Base-by-base conservation (phyloP, 2,797 vertebrate genomes). In the Limosa lapponica region DNA sequence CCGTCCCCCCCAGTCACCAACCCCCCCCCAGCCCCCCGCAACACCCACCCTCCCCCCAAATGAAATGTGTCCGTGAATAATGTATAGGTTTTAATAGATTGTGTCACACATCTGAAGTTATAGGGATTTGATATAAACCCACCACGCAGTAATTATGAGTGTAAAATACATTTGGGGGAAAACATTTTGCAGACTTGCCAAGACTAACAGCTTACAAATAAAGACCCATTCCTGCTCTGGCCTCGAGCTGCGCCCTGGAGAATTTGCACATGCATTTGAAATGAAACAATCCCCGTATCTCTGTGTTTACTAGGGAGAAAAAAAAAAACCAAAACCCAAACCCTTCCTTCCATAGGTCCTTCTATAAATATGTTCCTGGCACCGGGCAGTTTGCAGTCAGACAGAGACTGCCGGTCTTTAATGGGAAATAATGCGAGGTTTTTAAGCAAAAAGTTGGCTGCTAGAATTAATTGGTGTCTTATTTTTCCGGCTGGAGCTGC, bases 181-280 rank as follows among this genome's bases (percentile, higher is more conserved):
- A 90, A 92, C 92, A 94, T 84, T 85, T 81, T 61, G 58, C 48
- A 67, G 86, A 59, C 65, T 89, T 85, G 88, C 87, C 69, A 94
- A 98, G 83, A 92, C 79, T 90, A 95, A 69, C 92, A 96, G 89
- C 91, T 95, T 94, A 95, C 69, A 96, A 96, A 94, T 90, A 94
- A 94, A 94, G 78, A 62, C 58, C 84, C 37, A 1, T 93, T 95
- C 74, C 95, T 90, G 74, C 51, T 64, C 87, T 67, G 85, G 82
- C 90, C 93, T 89, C 77, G 93, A 90, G 90, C 87, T 94, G 96
- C 44, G 82, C 95, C 95, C 96, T 94, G 89, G 95, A 96, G 96
- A 96, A 92, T 96, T 96, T 93, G 88, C 95, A 92, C 90, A 95
- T 94, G 90, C 82, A 92, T 95, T 95, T 62, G 88, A 95, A 95